These are phyloP conservation scores for Dendropsophus ebraccatus DNA, from an alignment of 2,113 vertebrate species.

Conservation along the genomic window DNA sequence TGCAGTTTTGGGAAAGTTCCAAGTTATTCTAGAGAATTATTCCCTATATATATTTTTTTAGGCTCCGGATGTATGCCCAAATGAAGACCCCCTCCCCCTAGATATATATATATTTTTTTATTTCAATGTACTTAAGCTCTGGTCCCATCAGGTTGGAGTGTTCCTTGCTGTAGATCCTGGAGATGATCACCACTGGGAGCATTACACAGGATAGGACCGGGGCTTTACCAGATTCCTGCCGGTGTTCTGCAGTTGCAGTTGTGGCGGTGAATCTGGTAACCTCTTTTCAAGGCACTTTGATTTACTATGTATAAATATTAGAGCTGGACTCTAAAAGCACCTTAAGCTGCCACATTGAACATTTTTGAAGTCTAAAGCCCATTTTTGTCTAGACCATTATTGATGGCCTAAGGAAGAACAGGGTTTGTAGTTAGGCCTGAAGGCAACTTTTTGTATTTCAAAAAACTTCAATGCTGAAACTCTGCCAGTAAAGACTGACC, in stretches of 20 bases:
- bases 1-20: slow-evolving; percentile 20
- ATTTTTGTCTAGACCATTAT: neutral
- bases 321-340: slow-evolving; percentile 55
- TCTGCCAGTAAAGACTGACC: slow-evolving; percentile 1
- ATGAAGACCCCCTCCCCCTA: slow-evolving; percentile 40
- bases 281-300: slow-evolving; percentile 47
- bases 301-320: neutral
- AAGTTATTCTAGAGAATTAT: neutral
- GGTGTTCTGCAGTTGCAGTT: neutral
- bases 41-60: neutral
- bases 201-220: neutral
- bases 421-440: neutral
- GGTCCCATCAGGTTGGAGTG: neutral
- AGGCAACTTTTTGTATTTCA: neutral
- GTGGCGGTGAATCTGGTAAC: neutral
- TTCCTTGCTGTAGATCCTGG: neutral
- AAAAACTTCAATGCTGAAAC: neutral
- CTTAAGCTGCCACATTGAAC: rapidly evolving
- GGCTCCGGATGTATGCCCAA: slow-evolving; percentile 46
- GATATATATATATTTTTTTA: neutral
- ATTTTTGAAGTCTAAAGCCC: neutral
- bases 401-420: neutral
- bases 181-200: neutral
- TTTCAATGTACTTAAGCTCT: neutral
- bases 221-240: slow-evolving; percentile 8